Percentiles rank a stretch among this genome's conserved stretches.
phyloP scores from a whole-genome alignment of 2,113 vertebrate genomes.

The Callionymus lyra region DNA sequence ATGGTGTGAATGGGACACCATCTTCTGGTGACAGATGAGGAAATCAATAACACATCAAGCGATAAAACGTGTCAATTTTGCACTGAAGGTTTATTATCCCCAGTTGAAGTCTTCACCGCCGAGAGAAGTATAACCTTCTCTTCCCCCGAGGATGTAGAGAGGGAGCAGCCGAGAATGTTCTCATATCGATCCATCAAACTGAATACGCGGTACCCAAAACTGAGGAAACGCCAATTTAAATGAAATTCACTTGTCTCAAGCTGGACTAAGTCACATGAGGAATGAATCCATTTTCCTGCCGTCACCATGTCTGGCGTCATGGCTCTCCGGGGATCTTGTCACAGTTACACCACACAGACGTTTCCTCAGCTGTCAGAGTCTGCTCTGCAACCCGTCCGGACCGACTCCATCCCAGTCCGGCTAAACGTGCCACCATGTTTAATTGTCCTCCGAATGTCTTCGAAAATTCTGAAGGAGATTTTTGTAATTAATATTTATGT shows the following conservation, averaged over 20 bases:
- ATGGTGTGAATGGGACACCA: constrained; percentile 2
- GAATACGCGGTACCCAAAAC: constrained; percentile 13
- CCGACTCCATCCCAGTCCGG: constrained; percentile 44
- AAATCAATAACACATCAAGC: constrained; percentile 26
- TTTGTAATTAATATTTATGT: not conserved
- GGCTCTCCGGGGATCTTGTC: constrained; percentile 55
- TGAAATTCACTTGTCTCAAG: constrained; percentile 48
- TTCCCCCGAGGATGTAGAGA: constrained; percentile 14
- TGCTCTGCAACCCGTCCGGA: constrained; percentile 31
- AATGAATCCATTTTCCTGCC: constrained; percentile 61
- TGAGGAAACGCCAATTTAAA: constrained; percentile 47
- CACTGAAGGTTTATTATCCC: constrained; percentile 24
- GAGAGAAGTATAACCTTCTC: constrained; percentile 13
- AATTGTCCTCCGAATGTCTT: constrained; percentile 6
- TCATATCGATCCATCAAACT: constrained; percentile 43
- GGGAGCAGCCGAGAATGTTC: constrained; percentile 12
- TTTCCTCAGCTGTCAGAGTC: constrained; percentile 69
- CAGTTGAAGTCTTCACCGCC: constrained; percentile 14
- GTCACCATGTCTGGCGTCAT: constrained; percentile 43
- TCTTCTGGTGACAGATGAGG: constrained; percentile 12
- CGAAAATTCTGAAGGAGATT: constrained; percentile 11
- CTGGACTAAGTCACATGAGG: constrained; percentile 41
- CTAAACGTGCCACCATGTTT: constrained; percentile 4
- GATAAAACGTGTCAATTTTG: constrained; percentile 13
- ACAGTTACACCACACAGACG: constrained; percentile 63